These are phyloP conservation scores for Siniperca knerii DNA, from an alignment of 2,113 vertebrate species.

Conservation along the genomic window DNA sequence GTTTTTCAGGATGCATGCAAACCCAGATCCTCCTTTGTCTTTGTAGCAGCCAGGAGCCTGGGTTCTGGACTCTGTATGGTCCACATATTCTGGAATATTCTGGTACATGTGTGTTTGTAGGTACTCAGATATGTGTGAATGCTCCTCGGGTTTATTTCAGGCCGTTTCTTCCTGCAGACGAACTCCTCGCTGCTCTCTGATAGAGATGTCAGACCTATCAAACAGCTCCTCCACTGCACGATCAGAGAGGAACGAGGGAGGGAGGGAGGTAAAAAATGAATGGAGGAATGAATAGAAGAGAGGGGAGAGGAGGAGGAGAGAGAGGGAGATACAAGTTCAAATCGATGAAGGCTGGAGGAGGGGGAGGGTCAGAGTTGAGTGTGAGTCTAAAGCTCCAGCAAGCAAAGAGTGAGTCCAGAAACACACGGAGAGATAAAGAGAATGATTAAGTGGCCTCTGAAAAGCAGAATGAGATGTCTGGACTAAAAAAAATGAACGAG, in stretches of 20 bases:
- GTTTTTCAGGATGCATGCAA: not conserved
- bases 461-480: constrained; percentile 28
- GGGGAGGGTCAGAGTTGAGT: not conserved
- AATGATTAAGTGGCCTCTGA: constrained; percentile 37
- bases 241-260: constrained; percentile 16
- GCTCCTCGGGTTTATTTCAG: not conserved
- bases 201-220: constrained; percentile 56
- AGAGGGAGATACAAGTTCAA: not conserved
- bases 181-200: constrained; percentile 29
- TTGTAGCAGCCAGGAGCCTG: too few species aligned
- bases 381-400: constrained; percentile 15
- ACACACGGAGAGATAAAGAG: constrained; percentile 27
- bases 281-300: not conserved
- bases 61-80: not conserved
- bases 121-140: not conserved
- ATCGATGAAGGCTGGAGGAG: constrained; percentile 19
- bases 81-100: not conserved
- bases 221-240: constrained; percentile 21
- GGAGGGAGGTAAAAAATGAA: constrained; percentile 39
- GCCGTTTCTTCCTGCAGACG: constrained; percentile 20
- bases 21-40: not conserved
- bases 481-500: constrained; percentile 4
- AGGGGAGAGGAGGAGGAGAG: not conserved
- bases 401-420: constrained; percentile 1
- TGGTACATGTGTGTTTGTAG: not conserved